A percentile compares a stretch with the other conserved stretches of the same genome.
phyloP scores from a whole-genome alignment of 2,888 invertebrate species.

The Trichopria drosophilae region DNA sequence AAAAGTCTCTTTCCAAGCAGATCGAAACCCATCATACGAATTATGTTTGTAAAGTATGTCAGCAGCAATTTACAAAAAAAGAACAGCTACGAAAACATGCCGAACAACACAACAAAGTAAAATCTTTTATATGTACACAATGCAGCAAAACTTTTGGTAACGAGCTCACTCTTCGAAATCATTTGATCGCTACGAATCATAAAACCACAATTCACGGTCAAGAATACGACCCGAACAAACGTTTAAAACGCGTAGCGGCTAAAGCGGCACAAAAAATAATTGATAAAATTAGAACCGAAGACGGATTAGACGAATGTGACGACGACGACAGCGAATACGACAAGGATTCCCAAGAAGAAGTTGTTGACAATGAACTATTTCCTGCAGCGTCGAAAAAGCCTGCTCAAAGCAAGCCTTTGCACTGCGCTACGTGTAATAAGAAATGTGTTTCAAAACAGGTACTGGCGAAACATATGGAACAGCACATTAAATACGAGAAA shows the following conservation, averaged over 20 bases:
- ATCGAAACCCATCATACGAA: slow-evolving; percentile 41
- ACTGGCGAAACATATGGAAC: slow-evolving; percentile 48
- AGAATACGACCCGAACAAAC: slow-evolving; percentile 54
- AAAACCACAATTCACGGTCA: slow-evolving; percentile 51
- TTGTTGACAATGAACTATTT: slow-evolving; percentile 29
- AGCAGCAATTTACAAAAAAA: slow-evolving; percentile 44
- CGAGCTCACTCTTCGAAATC: slow-evolving; percentile 54
- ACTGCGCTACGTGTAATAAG: slow-evolving; percentile 50
- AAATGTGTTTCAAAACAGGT: slow-evolving; percentile 51
- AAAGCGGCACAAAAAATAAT: slow-evolving; percentile 56
- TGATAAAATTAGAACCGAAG: slow-evolving; percentile 54
- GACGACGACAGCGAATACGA: slow-evolving; percentile 34
- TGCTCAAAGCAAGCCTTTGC: slow-evolving; percentile 41
- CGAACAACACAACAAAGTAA: slow-evolving; percentile 45
- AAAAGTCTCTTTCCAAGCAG: slow-evolving; percentile 42
- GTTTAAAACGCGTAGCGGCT: slow-evolving; percentile 54
- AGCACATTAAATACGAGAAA: slow-evolving; percentile 49
- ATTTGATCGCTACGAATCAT: slow-evolving; percentile 54
- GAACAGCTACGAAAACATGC: slow-evolving; percentile 47
- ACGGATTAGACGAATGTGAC: slow-evolving; percentile 46
- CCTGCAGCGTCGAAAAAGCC: slow-evolving; percentile 32
- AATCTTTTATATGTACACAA: slow-evolving; percentile 50
- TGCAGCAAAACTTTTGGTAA: slow-evolving; percentile 53
- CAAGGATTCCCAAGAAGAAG: slow-evolving; percentile 37
- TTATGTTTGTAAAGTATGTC: slow-evolving; percentile 48